Percentiles rank a stretch among this genome's conserved stretches.
Conservation (phyloP, 2,113 vertebrate species). For the Varanus salvator region DNA sequence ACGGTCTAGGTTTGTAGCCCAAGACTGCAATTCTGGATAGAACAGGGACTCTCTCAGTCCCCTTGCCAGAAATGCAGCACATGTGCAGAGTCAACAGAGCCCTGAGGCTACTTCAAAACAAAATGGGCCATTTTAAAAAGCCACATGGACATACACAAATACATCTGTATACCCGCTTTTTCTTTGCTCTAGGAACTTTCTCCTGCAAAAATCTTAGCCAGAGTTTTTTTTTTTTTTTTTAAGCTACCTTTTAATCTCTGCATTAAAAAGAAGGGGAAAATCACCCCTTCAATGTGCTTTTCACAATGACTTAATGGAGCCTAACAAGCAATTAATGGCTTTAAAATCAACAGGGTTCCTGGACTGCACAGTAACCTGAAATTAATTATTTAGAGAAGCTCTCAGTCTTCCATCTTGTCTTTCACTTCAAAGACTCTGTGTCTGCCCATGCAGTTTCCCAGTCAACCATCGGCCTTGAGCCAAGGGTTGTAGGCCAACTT, state of each 20-base stretch:
- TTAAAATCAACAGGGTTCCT: conserved; percentile 57
- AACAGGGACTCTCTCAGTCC: not conserved
- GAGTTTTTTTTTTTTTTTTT: conserved; percentile 14
- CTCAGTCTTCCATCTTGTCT: conserved; percentile 58
- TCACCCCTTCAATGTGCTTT: conserved; percentile 47
- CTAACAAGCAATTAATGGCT: conserved; percentile 74
- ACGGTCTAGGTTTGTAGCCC: not conserved
- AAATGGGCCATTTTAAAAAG: not conserved
- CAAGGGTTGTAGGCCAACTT: conserved; percentile 17
- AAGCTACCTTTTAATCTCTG: conserved; percentile 42
- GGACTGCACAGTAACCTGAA: conserved; percentile 54
- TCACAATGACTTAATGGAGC: conserved; percentile 68
- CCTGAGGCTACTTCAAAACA: not conserved
- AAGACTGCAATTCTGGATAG: not conserved
- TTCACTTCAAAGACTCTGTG: conserved; percentile 61
- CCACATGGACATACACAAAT: too few species aligned
- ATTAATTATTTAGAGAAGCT: conserved; percentile 74
- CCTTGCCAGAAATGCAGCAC: not conserved
- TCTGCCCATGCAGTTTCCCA: conserved; percentile 59
- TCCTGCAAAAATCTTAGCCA: conserved; percentile 41
- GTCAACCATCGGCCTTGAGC: conserved; percentile 31
- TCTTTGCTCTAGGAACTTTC: conserved; percentile 27
- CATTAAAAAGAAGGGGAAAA: conserved; percentile 2
- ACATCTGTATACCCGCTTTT: not conserved
- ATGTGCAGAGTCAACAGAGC: not conserved